Base-by-base conservation (phyloP, 2,113 vertebrate genomes). In the Dasyprocta punctata region DNA sequence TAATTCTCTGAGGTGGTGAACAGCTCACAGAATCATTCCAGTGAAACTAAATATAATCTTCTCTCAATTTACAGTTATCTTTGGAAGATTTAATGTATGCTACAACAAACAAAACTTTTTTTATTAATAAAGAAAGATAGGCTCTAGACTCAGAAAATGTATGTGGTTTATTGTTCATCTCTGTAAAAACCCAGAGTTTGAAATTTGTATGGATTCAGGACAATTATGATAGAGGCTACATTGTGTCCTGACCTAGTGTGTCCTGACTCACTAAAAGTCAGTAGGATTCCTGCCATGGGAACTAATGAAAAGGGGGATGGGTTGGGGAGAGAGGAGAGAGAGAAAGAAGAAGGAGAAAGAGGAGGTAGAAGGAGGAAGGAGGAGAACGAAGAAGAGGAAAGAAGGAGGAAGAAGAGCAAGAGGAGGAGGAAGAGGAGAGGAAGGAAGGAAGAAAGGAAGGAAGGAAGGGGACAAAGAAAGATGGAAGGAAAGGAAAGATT, bases 41-140 rank as follows among this genome's bases (percentile, higher is more conserved):
- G 44, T 56, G 14, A 88, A 93, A 84, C 36, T 69, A 93, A 94
- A 94, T 49, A 49, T 1, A 90, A 22, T 89, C 19, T 84, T 54
- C 84, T 77, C 58, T 93, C n/a, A 61, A 78, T 86, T 86, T 89
- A 60, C 6, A 87, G n/a, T 90, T 91, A 44, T 47, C 58, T 8
- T 61, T 89, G 19, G 36, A 84, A 81, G 9, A 67, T 30, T 85
- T 54, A n/a, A 49, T 47, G 26, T 60, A 36, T 61, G 24, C 77
- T 86, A 20, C 56, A 87, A 49, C 26, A 28, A 11, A 63, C 19
- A 73, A 83, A 78, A 60, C 30, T 26, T 83, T 92, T 86, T 87
- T 71, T 80, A 86, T 83, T 60, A 73, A 54, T 78, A 89, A 92
- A 81, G 82, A 19, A 94, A 80, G 28, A 81, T 89, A 73, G 38